phyloP scores from a whole-genome alignment of 2,888 invertebrate genomes.

The Dryobota labecula region DNA sequence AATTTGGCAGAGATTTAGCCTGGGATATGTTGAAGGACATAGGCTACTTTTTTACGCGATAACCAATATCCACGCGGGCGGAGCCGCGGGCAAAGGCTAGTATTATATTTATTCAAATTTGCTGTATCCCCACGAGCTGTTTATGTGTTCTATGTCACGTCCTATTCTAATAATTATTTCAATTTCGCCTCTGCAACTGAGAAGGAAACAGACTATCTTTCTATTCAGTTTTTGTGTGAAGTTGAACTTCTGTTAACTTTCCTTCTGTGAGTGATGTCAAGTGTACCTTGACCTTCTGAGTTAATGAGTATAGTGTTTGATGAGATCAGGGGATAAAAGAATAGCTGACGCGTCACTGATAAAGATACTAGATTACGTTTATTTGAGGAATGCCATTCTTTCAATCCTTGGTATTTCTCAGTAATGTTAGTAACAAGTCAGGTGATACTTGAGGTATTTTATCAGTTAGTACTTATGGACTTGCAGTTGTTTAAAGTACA shows the following conservation, averaged over 20 bases:
- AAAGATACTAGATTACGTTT: constrained; percentile 4
- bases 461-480: constrained; percentile 8
- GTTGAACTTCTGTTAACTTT: constrained; percentile 42
- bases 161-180: neutral
- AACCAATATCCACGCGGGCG: too few relatives aligned
- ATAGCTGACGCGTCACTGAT: constrained; percentile 25
- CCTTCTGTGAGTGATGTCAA: constrained; percentile 72
- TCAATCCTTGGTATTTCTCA: neutral
- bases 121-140: too few relatives aligned
- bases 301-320: constrained; percentile 56
- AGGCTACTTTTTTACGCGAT: too few relatives aligned
- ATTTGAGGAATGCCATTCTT: neutral
- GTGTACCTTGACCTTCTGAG: constrained; percentile 76
- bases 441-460: constrained; percentile 13
- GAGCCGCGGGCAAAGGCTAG: too few relatives aligned
- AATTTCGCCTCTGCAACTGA: too few relatives aligned
- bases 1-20: too few relatives aligned
- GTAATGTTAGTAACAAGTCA: neutral
- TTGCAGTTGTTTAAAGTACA: neutral
- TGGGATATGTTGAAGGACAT: too few relatives aligned
- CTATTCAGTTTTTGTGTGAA: neutral
- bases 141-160: too few relatives aligned
- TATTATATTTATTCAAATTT: too few relatives aligned
- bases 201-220: neutral
- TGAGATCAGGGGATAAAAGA: constrained; percentile 57